phyloP scores from a whole-genome alignment of 2,113 vertebrate species.

The Corythoichthys haematopterus region DNA sequence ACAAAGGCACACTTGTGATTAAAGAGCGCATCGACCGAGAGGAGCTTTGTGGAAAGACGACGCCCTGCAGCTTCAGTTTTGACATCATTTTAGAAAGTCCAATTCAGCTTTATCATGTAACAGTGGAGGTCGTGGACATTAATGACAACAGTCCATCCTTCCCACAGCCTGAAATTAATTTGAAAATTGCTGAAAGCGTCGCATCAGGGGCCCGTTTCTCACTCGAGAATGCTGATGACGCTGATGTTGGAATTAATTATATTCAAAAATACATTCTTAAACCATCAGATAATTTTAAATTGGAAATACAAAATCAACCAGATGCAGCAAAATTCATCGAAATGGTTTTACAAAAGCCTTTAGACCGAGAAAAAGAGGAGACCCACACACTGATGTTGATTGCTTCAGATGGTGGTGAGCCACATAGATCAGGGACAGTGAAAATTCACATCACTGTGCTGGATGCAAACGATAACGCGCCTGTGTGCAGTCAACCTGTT shows the following conservation, averaged over 20 bases:
- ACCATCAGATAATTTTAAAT: conserved; percentile 54
- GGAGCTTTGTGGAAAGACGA: conserved; percentile 68
- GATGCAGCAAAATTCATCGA: conserved; percentile 50
- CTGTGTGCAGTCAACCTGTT: conserved; percentile 56
- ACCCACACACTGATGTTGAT: conserved; percentile 50
- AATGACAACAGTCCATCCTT: conserved; percentile 68
- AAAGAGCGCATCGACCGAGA: conserved; percentile 79
- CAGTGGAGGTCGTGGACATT: conserved; percentile 64
- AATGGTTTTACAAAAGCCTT: conserved; percentile 58
- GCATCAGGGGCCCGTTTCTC: conserved; percentile 40
- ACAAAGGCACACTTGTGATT: conserved; percentile 65
- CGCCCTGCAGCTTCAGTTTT: conserved; percentile 74
- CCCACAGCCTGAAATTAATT: conserved; percentile 37
- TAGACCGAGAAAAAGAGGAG: conserved; percentile 64
- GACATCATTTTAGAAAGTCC: conserved; percentile 74
- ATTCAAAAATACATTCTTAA: conserved; percentile 58
- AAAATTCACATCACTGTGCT: conserved; percentile 57
- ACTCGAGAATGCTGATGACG: conserved; percentile 49
- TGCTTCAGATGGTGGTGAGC: conserved; percentile 67
- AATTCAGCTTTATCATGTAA: conserved; percentile 64
- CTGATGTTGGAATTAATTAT: conserved; percentile 61
- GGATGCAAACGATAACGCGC: conserved; percentile 68
- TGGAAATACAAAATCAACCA: conserved; percentile 42
- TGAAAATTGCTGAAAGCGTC: conserved; percentile 53
- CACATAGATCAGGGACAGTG: conserved; percentile 61